Evolutionary conservation across 2,888 invertebrate genomes (phyloP), one percentile per base, ranked within the genome.

Genomic region (Zele albiditarsus): DNA sequence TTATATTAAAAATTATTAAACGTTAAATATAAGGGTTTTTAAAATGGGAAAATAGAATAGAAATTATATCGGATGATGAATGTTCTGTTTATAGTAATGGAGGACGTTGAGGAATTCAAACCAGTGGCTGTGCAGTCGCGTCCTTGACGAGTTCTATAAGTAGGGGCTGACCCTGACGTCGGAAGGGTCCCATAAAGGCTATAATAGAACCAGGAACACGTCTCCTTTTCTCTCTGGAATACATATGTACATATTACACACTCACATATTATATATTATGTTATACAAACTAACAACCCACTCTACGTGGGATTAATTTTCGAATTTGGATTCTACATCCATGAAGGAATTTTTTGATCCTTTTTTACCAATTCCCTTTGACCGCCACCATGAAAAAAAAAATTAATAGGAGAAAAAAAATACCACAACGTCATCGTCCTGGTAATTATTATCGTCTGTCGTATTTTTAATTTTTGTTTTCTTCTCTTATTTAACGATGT

Each of bases 121-220:
- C 27, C 16, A 60, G 60, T 28, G 25, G 60, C 60, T 60, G n/a
- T 14, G 10, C 20, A 53, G 53, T 53, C 53, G 28, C 28, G 60
- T 60, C 63, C 63, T 63, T 63, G 63, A 63, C 33, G 38, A 23
- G 28, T 20, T 38, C 63, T 63, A n/a, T 23, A 20, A 20, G 31
- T 33, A 63, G 63, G 38, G 23, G 63, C 38, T 33, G 63, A 38
- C 33, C 63, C 63, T 33, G 63, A 63, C 53, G 53, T 53, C 53
- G 23, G n/a, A 10, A 53, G 53, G 53, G 53, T 38, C 53, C 53
- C 53, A 53, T 53, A 53, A 53, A 23, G 8, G 53, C 53, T 20
- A 53, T 20, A 53, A 20, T 53, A 53, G 23, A 53, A 23, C 53
- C 53, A 53, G 53, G 53, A 53, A 53, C 53, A 53, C 53, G 5